Conservation (phyloP, 2,797 vertebrate genomes). For the Hozukius guyotensis region DNA sequence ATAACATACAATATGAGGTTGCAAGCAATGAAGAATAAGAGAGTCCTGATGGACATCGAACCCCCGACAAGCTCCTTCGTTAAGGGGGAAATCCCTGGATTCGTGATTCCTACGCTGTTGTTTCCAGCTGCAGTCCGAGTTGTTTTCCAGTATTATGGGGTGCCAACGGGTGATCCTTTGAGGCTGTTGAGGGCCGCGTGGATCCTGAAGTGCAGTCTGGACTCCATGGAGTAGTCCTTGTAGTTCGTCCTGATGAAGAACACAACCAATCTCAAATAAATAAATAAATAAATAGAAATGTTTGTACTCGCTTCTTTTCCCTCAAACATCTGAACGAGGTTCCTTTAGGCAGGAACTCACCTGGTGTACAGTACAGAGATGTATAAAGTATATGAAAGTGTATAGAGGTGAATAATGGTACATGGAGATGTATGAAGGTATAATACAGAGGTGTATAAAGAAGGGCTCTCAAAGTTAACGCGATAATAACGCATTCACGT, state of each 20-base stretch:
- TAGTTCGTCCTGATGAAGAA: conserved; percentile 88
- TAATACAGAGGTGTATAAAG: too few relatives aligned
- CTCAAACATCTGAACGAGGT: too few relatives aligned
- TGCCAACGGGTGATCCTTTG: conserved; percentile 82
- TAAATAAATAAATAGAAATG: neutral
- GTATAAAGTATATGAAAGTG: neutral
- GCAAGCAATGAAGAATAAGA: neutral
- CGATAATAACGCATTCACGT: too few relatives aligned
- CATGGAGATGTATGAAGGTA: too few relatives aligned
- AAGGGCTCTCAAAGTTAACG: too few relatives aligned
- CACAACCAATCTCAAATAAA: neutral
- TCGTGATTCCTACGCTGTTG: neutral
- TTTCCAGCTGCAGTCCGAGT: neutral
- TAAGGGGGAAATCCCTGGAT: neutral
- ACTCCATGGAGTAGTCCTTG: conserved; percentile 98
- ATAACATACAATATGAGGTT: neutral
- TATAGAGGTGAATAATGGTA: neutral
- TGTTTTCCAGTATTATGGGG: conserved; percentile 66
- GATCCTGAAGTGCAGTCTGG: conserved; percentile 95
- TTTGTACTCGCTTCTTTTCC: too few relatives aligned
- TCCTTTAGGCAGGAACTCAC: too few relatives aligned
- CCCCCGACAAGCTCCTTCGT: neutral
- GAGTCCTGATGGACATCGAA: neutral
- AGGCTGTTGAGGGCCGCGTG: conserved; percentile 93
- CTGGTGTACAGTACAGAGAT: too few relatives aligned